Evolutionary conservation across 1,140 invertebrate species (phyloP), one percentile per base, ranked within the genome.

Genomic region (Arctopsyche grandis): DNA sequence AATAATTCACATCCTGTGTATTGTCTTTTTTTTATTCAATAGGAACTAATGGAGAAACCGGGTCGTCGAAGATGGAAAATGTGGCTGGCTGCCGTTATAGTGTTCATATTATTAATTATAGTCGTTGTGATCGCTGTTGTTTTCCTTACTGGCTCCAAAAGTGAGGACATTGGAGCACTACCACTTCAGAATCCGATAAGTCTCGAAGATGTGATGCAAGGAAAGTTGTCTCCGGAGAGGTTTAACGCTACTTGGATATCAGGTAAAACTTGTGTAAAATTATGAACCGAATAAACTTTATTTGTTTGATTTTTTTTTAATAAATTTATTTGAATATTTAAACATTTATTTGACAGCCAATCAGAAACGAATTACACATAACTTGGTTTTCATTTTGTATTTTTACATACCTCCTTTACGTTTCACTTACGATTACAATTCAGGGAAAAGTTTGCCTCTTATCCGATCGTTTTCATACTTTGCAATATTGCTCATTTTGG

Each of bases 171-270:
- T 14, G 48, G 81, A n/a, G 56, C 73, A 60, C 56, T 81, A 48
- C 77, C 70, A 26, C 38, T 29, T 19, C 43, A 73, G 10, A 60
- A 76, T 19, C 71, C 84, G 5, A 80, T 86, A 56, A 82, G 81
- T 24, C 82, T 89, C 74, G 84, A 88, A 77, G 84, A 86, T 79
- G 81, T 87, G 44, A 80, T 89, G 58, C 82, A 82, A 9, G 87
- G 87, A 12, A 83, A 82, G 74, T 85, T 87, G 12, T 84, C 82
- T 48, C 83, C 88, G 0, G 83, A 83, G 38, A 81, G 84, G 74
- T 89, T 89, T 81, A 89, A 89, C 81, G 89, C 85, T 7, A 87
- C 86, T 0, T 89, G 88, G 88, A 83, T 89, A 58, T 87, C 88
- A 81, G 87, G 88, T 89, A 85, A 83, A 38, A 9, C 19, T 75